Conservation (phyloP, 2,797 vertebrate genomes). For the Lemur catta region DNA sequence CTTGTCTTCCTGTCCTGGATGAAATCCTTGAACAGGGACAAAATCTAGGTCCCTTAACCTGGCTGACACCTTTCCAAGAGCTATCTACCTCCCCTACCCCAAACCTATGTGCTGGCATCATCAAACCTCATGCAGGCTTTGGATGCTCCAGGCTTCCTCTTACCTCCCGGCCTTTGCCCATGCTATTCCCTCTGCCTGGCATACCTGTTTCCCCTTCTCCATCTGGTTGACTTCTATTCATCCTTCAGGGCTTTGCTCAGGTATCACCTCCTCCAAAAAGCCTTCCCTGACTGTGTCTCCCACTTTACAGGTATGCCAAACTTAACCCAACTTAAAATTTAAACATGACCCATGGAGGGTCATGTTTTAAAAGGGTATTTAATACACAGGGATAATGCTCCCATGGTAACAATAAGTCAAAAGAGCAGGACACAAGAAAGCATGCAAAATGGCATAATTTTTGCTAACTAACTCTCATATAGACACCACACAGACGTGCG, state of each 20-base stretch:
- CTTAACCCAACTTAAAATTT: neutral
- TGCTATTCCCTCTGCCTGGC: neutral
- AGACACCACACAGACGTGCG: neutral
- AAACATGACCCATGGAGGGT: neutral
- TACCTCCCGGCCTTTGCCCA: neutral
- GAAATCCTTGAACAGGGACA: neutral
- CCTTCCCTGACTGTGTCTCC: neutral
- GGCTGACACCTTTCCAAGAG: neutral
- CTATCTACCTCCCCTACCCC: neutral
- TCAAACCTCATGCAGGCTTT: neutral
- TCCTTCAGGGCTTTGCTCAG: neutral
- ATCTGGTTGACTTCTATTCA: neutral
- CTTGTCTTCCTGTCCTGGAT: neutral
- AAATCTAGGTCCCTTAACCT: neutral
- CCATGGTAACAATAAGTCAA: neutral
- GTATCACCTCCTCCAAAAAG: neutral
- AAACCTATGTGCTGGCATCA: neutral
- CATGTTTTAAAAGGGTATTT: neutral
- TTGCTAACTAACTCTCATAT: neutral
- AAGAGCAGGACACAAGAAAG: neutral
- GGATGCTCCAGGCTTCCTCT: neutral
- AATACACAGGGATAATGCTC: neutral
- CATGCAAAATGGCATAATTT: neutral
- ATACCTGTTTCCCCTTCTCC: neutral
- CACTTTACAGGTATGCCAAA: neutral